Evolutionary conservation across 2,113 vertebrate species (phyloP), one percentile per base, ranked within the genome.

Genomic region (Azemiops feae): DNA sequence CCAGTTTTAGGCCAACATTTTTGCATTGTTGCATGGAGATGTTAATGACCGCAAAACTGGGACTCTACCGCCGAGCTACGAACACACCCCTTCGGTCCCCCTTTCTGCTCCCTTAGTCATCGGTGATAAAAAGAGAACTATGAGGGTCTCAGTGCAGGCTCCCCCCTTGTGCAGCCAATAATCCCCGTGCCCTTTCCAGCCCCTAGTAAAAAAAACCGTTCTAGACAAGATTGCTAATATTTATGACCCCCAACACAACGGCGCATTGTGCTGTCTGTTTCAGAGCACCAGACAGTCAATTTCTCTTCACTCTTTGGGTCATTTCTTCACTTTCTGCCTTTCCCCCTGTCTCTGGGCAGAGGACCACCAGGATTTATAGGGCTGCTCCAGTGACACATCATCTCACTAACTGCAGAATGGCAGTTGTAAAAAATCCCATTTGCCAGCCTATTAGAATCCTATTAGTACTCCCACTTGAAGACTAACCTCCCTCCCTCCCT

Each of bases 341-440:
- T 92, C 91, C 30, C 12, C 20, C 60, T 55, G n/a, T 88, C 93
- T 95, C 91, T 90, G 91, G 69, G 0, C 45, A 96, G 89, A 0
- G 7, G 93, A 94, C 30, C 39, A 25, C 87, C 6, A 96, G 95
- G 91, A 98, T 98, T 97, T 97, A 98, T 94, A 50, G 95, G 97
- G 95, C 97, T 96, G 97, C 97, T 95, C 97, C 0, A 50, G 96
- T 90, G 94, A 97, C 97, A 97, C 93, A 92, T 92, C 96, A 1
- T 90, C 97, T 97, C 96, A 85, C 96, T 97, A 95, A 97, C 93
- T 89, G 96, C 97, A 96, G 97, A 97, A 98, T 97, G 97, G 97
- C 97, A 96, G 97, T 96, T 98, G 97, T 98, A 98, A 98, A 98
- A 98, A 98, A 98, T 97, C 96, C 98, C 97, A 98, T 98, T 98